A percentile compares a stretch with the other conserved stretches of the same genome.
phyloP scores from a whole-genome alignment of 1,140 invertebrate genomes.

The Drosophila neocordata region DNA sequence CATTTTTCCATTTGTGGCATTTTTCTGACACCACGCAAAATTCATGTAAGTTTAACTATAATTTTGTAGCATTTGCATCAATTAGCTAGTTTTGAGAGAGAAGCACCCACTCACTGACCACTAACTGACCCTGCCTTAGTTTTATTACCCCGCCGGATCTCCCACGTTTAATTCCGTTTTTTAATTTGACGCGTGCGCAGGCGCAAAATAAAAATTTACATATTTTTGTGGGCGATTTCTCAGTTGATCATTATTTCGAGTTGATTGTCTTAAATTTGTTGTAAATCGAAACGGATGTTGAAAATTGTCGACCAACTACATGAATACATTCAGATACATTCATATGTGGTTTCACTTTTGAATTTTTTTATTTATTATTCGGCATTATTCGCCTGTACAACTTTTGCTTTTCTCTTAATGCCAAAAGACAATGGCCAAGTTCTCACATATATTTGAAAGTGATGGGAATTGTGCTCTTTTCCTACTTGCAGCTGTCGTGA shows the following conservation, averaged over 20 bases:
- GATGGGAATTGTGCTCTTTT: constrained; percentile 1
- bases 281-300: constrained; percentile 29
- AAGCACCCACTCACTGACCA: constrained; percentile 18
- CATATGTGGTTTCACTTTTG: constrained; percentile 8
- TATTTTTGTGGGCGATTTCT: constrained; percentile 37
- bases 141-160: constrained; percentile 12
- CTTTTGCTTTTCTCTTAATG: constrained; percentile 13
- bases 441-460: constrained; percentile 14
- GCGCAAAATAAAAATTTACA: constrained; percentile 47
- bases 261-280: constrained; percentile 27
- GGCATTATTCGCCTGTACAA: neutral
- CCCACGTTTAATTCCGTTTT: constrained; percentile 23
- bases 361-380: neutral
- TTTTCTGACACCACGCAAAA: constrained; percentile 42
- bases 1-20: constrained; percentile 31
- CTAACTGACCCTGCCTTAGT: constrained; percentile 7
- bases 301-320: constrained; percentile 1
- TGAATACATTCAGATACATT: neutral
- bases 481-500: neutral
- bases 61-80: constrained; percentile 32
- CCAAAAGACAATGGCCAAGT: constrained; percentile 4
- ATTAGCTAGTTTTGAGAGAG: constrained; percentile 12
- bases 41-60: constrained; percentile 30
- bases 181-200: constrained; percentile 47
- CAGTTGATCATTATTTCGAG: constrained; percentile 18